phyloP scores from a whole-genome alignment of 2,888 invertebrate species.

The Drosophila prostipennis region DNA sequence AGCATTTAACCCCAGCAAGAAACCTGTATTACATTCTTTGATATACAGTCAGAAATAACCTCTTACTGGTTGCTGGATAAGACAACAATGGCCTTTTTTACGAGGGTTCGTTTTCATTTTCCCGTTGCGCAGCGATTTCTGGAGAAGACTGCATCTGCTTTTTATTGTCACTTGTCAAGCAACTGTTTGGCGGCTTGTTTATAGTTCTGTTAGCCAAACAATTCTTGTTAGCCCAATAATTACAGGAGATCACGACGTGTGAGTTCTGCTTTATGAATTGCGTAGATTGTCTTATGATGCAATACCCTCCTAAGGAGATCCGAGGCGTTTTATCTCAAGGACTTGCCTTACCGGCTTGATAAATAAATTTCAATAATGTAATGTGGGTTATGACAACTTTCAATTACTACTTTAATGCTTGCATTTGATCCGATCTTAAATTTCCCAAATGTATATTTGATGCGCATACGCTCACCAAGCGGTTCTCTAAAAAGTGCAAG shows the following conservation, averaged over 20 bases:
- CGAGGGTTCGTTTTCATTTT: slow-evolving; percentile 5
- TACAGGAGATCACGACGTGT: slow-evolving; percentile 6
- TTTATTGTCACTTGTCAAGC: slow-evolving; percentile 26
- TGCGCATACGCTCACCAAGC: no score
- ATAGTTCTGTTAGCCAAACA: slow-evolving; percentile 19
- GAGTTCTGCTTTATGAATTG: no score
- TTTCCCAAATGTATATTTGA: no score
- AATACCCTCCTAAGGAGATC: no score
- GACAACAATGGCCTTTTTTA: not conserved
- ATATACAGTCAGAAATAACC: not conserved
- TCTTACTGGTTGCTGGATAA: not conserved
- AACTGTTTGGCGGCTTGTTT: slow-evolving; percentile 33
- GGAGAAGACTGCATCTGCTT: slow-evolving; percentile 25
- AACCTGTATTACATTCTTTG: not conserved
- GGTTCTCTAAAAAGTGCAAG: slow-evolving; percentile 24
- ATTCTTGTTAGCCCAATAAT: slow-evolving; percentile 30
- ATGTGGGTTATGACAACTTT: no score
- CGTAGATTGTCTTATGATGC: no score
- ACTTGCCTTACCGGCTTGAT: no score
- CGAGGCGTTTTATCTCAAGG: no score
- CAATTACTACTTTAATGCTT: no score
- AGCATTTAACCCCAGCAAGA: no score
- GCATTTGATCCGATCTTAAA: no score
- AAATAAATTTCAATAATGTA: no score
- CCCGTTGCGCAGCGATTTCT: slow-evolving; percentile 31